Evolutionary conservation across 2,797 vertebrate genomes (phyloP).

Genomic region (Salmo trutta): DNA sequence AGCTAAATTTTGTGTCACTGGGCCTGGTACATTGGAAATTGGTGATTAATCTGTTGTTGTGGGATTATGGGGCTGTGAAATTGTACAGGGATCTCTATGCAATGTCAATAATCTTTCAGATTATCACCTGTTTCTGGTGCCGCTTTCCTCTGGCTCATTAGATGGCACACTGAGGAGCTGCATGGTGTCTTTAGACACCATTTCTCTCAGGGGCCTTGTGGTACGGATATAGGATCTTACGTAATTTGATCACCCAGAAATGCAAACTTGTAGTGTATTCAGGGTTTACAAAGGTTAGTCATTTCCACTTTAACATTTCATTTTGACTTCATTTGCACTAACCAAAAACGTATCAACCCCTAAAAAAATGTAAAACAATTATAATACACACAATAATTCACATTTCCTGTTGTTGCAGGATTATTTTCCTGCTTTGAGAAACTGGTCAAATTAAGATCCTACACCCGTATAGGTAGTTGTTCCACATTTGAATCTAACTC

Average conservation of each 20-base stretch:
- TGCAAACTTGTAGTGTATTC: too few species aligned
- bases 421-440: too few species aligned
- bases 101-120: conserved; percentile 65
- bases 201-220: conserved; percentile 10
- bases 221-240: not conserved
- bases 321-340: too few species aligned
- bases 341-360: too few species aligned
- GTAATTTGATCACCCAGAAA: too few species aligned
- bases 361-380: too few species aligned
- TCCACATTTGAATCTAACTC: not conserved
- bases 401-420: too few species aligned
- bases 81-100: conserved; percentile 60
- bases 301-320: too few species aligned
- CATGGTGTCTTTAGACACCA: conserved; percentile 5
- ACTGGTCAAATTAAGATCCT: too few species aligned
- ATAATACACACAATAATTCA: too few species aligned
- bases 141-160: conserved; percentile 33
- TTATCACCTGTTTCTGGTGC: conserved; percentile 55
- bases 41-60: conserved; percentile 51
- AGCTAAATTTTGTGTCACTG: conserved; percentile 20
- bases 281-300: too few species aligned
- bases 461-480: not conserved
- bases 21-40: conserved; percentile 30
- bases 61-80: conserved; percentile 61
- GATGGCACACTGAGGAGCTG: conserved; percentile 17